These are phyloP conservation scores for Mesoligia furuncula DNA, from an alignment of 2,888 invertebrate genomes.

Conservation along the genomic window DNA sequence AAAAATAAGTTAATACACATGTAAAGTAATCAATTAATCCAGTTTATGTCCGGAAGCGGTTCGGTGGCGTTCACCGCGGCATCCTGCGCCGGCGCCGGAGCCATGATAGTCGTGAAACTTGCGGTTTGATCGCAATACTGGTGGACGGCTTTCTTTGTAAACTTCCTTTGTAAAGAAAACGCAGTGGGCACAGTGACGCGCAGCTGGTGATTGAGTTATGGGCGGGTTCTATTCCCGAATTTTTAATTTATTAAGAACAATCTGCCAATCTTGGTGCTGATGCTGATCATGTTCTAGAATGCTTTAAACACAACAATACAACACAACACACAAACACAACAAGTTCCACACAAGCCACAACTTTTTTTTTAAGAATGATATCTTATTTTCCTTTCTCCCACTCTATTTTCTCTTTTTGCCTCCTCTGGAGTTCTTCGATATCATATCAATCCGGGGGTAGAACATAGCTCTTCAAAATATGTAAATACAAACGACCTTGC, in stretches of 20 bases:
- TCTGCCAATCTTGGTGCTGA: background rate
- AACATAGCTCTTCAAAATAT: background rate
- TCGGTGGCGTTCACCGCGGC: constrained; percentile 29
- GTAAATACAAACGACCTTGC: constrained; percentile 28
- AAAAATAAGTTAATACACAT: constrained; percentile 32
- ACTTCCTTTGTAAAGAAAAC: constrained; percentile 14
- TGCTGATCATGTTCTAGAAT: background rate
- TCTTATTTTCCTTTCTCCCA: background rate
- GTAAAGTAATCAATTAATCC: constrained; percentile 31
- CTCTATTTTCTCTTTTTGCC: background rate
- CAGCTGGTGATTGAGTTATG: background rate
- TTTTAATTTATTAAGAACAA: background rate
- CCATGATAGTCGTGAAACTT: constrained; percentile 46
- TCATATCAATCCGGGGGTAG: background rate
- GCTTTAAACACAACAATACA: background rate
- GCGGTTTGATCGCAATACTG: constrained; percentile 28
- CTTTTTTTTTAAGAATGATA: background rate
- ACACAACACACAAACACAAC: background rate
- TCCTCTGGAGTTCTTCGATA: background rate
- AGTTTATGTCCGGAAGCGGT: constrained; percentile 48
- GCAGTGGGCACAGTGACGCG: background rate
- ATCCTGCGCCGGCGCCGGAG: constrained; percentile 43
- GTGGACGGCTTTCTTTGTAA: constrained; percentile 4
- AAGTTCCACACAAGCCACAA: no score
- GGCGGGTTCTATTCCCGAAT: background rate